Evolutionary conservation across 2,113 vertebrate species (phyloP).

Genomic region (Proteles cristata): DNA sequence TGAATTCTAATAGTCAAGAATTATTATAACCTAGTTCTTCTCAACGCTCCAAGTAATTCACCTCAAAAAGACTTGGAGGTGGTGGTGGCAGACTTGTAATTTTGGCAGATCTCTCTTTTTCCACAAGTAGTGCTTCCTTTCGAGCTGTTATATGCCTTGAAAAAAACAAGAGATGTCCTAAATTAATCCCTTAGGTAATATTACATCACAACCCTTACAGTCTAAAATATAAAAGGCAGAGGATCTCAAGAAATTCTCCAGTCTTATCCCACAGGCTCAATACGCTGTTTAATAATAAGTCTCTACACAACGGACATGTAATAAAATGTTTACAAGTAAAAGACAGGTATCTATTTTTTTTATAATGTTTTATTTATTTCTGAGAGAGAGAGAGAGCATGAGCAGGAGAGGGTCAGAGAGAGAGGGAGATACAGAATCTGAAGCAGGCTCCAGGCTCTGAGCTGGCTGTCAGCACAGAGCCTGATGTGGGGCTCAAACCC

Average conservation of each 20-base stretch:
- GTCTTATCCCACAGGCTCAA: background rate
- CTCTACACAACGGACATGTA: background rate
- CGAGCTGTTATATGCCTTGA: constrained; percentile 89
- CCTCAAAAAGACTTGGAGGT: constrained; percentile 88
- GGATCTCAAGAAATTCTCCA: background rate
- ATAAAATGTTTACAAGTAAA: background rate
- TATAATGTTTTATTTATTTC: too few species aligned
- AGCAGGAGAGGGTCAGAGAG: too few species aligned
- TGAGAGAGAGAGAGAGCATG: too few species aligned
- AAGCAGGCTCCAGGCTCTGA: too few species aligned
- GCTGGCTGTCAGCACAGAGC: too few species aligned
- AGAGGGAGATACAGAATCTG: too few species aligned
- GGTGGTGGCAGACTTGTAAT: constrained; percentile 91
- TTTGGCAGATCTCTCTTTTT: constrained; percentile 92
- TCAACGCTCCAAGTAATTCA: constrained; percentile 70
- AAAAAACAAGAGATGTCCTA: background rate
- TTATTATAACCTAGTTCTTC: background rate
- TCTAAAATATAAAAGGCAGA: constrained; percentile 6
- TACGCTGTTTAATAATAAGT: background rate
- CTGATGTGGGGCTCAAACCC: too few species aligned
- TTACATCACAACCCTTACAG: background rate
- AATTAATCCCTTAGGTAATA: constrained; percentile 45
- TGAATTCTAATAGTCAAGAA: constrained; percentile 52
- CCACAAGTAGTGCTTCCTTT: constrained; percentile 90
- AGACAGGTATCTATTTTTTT: background rate